Conservation (phyloP, 1,140 invertebrate genomes). For the Ectropis grisescens region DNA sequence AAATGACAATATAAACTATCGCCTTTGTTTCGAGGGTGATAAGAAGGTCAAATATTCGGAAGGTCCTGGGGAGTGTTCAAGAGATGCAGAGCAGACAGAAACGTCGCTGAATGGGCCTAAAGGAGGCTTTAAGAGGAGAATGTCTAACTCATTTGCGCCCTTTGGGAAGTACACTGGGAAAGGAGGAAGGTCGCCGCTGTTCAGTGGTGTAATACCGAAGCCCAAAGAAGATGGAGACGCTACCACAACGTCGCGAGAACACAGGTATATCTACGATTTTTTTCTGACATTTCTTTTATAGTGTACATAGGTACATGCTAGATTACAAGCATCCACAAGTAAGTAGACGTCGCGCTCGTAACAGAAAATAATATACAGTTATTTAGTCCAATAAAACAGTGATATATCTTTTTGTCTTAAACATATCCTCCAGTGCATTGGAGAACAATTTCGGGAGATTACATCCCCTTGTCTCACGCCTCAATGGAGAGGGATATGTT, state of each 20-base stretch:
- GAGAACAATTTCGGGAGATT: too few species aligned
- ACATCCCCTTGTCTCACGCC: too few species aligned
- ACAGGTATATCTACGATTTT: constrained; percentile 31
- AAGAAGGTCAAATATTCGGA: constrained; percentile 36
- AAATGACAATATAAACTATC: constrained; percentile 68
- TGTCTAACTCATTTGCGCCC: constrained; percentile 37
- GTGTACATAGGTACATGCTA: too few species aligned
- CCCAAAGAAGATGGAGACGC: constrained; percentile 36
- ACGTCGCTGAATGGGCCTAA: constrained; percentile 51
- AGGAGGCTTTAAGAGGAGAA: constrained; percentile 36
- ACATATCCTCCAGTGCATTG: too few species aligned
- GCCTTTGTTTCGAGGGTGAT: constrained; percentile 57
- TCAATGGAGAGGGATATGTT: too few species aligned
- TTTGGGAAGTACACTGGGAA: constrained; percentile 37
- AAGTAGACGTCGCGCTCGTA: too few species aligned
- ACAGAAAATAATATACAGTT: too few species aligned
- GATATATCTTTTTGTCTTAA: too few species aligned
- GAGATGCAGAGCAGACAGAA: constrained; percentile 44
- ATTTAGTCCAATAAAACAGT: too few species aligned
- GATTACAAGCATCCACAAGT: too few species aligned
- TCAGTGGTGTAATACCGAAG: constrained; percentile 44
- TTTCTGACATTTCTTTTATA: too few species aligned
- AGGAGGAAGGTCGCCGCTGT: constrained; percentile 23
- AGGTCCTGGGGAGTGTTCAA: constrained; percentile 43
- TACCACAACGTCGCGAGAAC: constrained; percentile 23